A percentile compares a stretch with the other conserved stretches of the same genome.
Conservation (phyloP, 2,113 vertebrate genomes). For the Datnioides undecimradiatus region DNA sequence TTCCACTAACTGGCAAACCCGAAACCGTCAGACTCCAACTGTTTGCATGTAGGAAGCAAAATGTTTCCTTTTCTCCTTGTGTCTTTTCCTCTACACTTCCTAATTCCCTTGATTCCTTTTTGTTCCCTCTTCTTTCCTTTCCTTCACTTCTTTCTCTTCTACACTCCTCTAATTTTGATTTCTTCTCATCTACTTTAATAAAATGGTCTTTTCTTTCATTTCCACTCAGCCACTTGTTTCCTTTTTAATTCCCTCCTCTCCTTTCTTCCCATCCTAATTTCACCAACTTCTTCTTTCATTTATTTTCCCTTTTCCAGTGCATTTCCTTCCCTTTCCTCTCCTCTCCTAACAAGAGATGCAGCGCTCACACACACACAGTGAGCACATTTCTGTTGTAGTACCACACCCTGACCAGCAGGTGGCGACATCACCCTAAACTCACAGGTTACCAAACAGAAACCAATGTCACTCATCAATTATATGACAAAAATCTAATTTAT, state of each 20-base stretch:
- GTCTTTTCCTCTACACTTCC: neutral
- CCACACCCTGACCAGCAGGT: slow-evolving; percentile 27
- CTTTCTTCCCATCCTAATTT: neutral
- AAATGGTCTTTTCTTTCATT: neutral
- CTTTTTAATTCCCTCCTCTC: neutral
- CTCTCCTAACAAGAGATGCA: neutral
- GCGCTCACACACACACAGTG: neutral
- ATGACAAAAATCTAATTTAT: slow-evolving; percentile 40
- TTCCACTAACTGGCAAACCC: neutral
- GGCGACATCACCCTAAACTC: slow-evolving; percentile 25
- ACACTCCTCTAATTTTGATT: neutral
- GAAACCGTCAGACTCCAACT: neutral
- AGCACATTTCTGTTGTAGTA: neutral
- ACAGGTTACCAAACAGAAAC: neutral
- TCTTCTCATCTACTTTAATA: neutral
- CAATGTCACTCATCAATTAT: neutral
- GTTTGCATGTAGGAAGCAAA: neutral
- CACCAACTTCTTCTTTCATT: neutral
- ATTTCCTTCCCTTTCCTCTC: neutral
- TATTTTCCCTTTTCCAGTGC: too few relatives aligned
- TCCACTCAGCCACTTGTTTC: neutral
- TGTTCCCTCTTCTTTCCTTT: neutral
- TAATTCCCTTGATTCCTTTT: too few relatives aligned
- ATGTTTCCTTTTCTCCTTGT: neutral
- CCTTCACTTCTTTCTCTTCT: neutral